phyloP scores from a whole-genome alignment of 2,113 vertebrate genomes.

The Rhagologus leucostigma region DNA sequence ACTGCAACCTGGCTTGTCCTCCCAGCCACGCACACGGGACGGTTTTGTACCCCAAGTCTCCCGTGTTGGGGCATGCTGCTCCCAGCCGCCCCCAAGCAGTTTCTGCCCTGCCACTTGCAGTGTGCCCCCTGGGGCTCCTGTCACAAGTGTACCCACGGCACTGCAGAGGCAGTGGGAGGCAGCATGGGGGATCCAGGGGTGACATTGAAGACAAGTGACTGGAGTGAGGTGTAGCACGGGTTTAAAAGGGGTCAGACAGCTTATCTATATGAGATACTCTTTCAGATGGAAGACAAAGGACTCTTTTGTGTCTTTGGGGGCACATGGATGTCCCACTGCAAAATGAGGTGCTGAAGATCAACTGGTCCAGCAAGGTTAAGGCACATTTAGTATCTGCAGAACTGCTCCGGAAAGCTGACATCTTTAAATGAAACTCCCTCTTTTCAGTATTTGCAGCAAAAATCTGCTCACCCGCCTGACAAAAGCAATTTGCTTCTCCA shows the following conservation, averaged over 20 bases:
- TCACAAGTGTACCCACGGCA: fast-evolving
- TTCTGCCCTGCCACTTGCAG: neutral
- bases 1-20: neutral
- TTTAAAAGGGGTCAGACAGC: neutral
- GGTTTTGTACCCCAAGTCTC: neutral
- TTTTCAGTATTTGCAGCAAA: neutral
- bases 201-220: neutral
- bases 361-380: neutral
- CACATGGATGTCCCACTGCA: neutral
- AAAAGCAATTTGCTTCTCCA: neutral
- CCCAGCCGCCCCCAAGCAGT: neutral
- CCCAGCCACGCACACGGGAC: fast-evolving
- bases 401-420: neutral
- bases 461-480: neutral
- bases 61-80: neutral
- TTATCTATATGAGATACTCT: neutral
- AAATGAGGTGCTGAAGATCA: neutral
- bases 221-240: neutral
- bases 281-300: neutral
- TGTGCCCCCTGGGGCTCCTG: fast-evolving
- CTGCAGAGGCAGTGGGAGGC: fast-evolving
- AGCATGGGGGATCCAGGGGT: fast-evolving
- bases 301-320: fast-evolving
- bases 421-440: neutral
- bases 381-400: neutral